phyloP scores from a whole-genome alignment of 2,888 invertebrate genomes.

The Epirrhoe alternata region DNA sequence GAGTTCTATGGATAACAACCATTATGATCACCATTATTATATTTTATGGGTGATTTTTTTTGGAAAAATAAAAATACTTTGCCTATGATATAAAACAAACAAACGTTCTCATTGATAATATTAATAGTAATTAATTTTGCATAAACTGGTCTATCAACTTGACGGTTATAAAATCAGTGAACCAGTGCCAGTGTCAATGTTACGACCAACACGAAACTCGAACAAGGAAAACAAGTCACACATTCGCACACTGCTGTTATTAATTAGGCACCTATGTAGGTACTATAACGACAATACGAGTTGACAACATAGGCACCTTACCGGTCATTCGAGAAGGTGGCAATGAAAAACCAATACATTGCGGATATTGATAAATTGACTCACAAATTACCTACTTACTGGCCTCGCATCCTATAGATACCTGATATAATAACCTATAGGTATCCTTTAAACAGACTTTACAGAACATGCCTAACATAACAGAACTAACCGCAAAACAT shows the following conservation, averaged over 20 bases:
- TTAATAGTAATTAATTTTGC: slow-evolving; percentile 2
- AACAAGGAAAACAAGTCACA: slow-evolving; percentile 67
- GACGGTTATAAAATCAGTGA: slow-evolving; percentile 30
- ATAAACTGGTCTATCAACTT: slow-evolving; percentile 13
- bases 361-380: slow-evolving; percentile 17
- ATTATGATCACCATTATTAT: too few relatives aligned
- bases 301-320: slow-evolving; percentile 3
- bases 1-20: too few relatives aligned
- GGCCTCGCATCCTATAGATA: background rate
- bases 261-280: background rate
- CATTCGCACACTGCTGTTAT: slow-evolving; percentile 22
- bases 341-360: slow-evolving; percentile 18
- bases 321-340: slow-evolving; percentile 10
- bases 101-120: background rate
- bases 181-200: slow-evolving; percentile 66
- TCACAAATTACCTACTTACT: background rate
- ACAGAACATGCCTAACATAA: background rate
- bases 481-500: background rate
- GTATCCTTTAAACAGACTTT: background rate
- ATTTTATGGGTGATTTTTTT: too few relatives aligned
- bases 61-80: too few relatives aligned
- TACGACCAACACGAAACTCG: slow-evolving; percentile 53
- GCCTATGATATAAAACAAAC: background rate
- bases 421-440: background rate
- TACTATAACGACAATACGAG: slow-evolving; percentile 5